Percentiles rank a stretch among this genome's conserved stretches.
Conservation (phyloP, 2,888 invertebrate species). For the Nipponacmea schrenckii region DNA sequence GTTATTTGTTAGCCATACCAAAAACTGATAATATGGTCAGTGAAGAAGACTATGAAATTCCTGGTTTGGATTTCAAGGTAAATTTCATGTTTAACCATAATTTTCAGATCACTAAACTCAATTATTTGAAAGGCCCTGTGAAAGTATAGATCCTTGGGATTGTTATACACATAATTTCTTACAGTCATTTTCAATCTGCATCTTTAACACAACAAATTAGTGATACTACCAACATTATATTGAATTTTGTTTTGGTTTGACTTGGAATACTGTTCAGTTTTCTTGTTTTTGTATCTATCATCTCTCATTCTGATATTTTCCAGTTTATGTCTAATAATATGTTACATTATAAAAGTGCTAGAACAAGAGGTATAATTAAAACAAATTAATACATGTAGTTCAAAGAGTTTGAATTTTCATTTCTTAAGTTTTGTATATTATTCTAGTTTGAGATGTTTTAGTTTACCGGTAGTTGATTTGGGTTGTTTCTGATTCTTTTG, state of each 20-base stretch:
- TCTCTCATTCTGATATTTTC: constrained; percentile 5
- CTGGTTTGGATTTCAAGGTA: constrained; percentile 80
- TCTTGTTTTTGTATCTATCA: no score
- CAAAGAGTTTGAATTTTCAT: background rate
- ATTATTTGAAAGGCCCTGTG: no score
- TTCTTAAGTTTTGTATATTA: background rate
- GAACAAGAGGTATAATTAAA: constrained; percentile 64
- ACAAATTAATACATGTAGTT: constrained; percentile 12
- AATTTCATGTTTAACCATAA: constrained; percentile 38
- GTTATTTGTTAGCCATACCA: constrained; percentile 82
- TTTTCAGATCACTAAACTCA: no score
- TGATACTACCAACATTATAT: no score
- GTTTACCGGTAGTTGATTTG: background rate
- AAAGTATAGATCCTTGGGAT: no score
- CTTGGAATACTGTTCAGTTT: no score
- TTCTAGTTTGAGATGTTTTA: background rate
- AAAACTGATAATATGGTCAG: constrained; percentile 74
- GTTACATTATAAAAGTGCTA: constrained; percentile 79
- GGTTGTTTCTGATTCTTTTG: background rate
- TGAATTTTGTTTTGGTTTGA: no score
- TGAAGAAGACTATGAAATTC: constrained; percentile 73
- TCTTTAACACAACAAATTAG: no score
- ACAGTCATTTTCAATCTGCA: no score
- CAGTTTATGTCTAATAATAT: constrained; percentile 75
- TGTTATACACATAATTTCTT: no score